phyloP scores from a whole-genome alignment of 2,888 invertebrate genomes.

The Quadroppia sp. region DNA sequence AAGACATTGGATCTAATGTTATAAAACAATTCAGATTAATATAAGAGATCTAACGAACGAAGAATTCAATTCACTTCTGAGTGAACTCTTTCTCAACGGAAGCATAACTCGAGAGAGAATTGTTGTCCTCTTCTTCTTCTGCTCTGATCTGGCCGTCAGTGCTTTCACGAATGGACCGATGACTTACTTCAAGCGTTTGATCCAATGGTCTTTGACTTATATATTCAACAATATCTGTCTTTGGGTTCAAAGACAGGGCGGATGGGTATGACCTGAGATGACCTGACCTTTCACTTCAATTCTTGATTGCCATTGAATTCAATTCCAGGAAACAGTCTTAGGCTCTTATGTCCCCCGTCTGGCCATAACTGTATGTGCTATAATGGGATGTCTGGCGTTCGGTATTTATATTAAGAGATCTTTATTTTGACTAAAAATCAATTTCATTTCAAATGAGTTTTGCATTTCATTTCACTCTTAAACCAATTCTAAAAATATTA shows the following conservation, averaged over 20 bases:
- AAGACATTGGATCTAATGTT: too few species aligned
- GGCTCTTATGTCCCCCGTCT: constrained; percentile 37
- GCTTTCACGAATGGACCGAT: constrained; percentile 47
- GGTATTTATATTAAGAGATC: constrained; percentile 35
- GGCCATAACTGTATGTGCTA: constrained; percentile 38
- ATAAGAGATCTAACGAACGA: constrained; percentile 47
- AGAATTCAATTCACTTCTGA: constrained; percentile 49
- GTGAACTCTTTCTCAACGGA: constrained; percentile 49
- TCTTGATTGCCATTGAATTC: not conserved
- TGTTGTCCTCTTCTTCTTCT: constrained; percentile 52
- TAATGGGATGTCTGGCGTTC: constrained; percentile 34
- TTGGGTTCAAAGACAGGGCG: constrained; percentile 51
- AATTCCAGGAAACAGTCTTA: constrained; percentile 33
- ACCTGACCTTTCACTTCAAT: not conserved
- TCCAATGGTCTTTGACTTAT: constrained; percentile 51
- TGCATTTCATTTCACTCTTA: too few species aligned
- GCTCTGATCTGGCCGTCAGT: constrained; percentile 51
- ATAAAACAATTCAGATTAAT: constrained; percentile 44
- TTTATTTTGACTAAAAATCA: constrained; percentile 6
- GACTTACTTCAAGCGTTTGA: constrained; percentile 41
- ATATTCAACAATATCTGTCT: constrained; percentile 50
- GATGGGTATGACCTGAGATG: constrained; percentile 50
- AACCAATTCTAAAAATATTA: too few species aligned
- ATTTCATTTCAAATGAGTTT: too few species aligned
- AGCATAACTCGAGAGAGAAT: constrained; percentile 50